Evolutionary conservation across 2,888 invertebrate species (phyloP), one percentile per base, ranked within the genome.

Genomic region (Lasioglossum figueresi): DNA sequence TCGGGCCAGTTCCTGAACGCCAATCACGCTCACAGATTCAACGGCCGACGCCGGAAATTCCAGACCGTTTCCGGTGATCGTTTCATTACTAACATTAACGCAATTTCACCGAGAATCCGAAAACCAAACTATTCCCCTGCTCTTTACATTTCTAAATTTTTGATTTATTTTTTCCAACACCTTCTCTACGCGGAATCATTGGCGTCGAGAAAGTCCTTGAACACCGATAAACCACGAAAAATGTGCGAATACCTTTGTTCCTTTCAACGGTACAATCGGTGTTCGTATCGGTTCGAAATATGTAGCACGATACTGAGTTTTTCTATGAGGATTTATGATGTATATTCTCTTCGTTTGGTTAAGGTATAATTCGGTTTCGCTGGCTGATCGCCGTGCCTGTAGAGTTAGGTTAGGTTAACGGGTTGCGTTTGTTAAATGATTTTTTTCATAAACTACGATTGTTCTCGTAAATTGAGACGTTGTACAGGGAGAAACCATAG

Each of bases 31-130:
- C n/a, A n/a, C 27, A 43, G 82, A 73, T 87, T 71, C 63, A 83
- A 83, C 83, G 78, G 85, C 71, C 81, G 48, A 34, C 56, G 63
- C 84, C 90, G 90, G 89, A 89, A 88, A 88, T 88, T 84, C 88
- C 90, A 86, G 76, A 76, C 68, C 45, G 74, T 76, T 86, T 88
- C 90, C 84, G 87, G 80, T 84, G 82, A 84, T 90, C 90, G 70
- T 90, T 89, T 88, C 86, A 86, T 73, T 79, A 80, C 83, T 90
- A 89, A 85, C 82, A 82, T 83, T 84, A 72, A 78, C 66, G 43
- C 76, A 80, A 63, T 63, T 85, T 85, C 70, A 23, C 31, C 63
- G 31, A 5, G 34, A 48, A 8, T 27, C 16, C 63, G 31, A 52
- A 79, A 80, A 80, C 68, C 23, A 5, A 48, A 19, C 1, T 2